phyloP scores from a whole-genome alignment of 2,888 invertebrate genomes.

The Coelogynopora nodosa region DNA sequence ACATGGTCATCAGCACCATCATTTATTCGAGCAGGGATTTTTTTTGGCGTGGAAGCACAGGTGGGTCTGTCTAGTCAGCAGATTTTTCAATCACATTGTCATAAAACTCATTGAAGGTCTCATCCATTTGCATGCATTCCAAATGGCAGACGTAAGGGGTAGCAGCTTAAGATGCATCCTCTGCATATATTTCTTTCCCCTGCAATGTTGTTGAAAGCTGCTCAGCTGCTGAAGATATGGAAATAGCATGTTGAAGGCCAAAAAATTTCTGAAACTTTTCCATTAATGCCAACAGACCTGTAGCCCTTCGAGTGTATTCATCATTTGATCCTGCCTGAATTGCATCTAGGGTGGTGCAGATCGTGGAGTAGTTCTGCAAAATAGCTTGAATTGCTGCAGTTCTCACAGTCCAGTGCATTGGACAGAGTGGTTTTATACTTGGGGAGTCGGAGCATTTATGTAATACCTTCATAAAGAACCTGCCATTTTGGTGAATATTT shows the following conservation, averaged over 20 bases:
- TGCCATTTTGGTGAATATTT: not conserved
- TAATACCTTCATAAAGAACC: conserved; percentile 16
- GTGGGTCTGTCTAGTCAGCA: conserved; percentile 4
- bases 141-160: conserved; percentile 5
- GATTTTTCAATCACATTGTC: conserved; percentile 15
- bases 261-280: conserved; percentile 22
- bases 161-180: conserved; percentile 12
- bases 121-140: not conserved
- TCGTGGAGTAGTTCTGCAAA: conserved; percentile 25
- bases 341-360: not conserved
- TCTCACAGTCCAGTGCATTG: not conserved
- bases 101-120: conserved; percentile 25
- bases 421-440: conserved; percentile 19
- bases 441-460: conserved; percentile 23
- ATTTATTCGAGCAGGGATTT: conserved; percentile 18
- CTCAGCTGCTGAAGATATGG: not conserved
- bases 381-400: conserved; percentile 28
- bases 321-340: not conserved
- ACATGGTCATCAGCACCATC: too few species aligned
- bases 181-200: conserved; percentile 5
- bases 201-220: conserved; percentile 8
- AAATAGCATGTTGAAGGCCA: not conserved
- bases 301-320: conserved; percentile 18
- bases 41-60: not conserved
- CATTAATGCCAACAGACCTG: not conserved